These are phyloP conservation scores for Tadarida brasiliensis DNA, from an alignment of 2,797 vertebrate genomes.

Conservation along the genomic window DNA sequence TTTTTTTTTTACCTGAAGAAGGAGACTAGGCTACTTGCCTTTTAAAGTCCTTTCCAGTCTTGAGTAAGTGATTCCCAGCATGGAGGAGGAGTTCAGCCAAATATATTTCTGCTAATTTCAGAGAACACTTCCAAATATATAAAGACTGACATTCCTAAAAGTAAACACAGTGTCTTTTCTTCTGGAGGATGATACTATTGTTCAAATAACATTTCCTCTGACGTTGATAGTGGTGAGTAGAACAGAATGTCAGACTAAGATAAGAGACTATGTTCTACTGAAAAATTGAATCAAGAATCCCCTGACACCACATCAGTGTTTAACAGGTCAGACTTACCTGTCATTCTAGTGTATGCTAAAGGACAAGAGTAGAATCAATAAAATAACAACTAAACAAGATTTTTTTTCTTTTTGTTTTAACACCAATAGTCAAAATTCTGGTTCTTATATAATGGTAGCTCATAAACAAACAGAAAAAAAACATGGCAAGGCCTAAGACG, in stretches of 20 bases:
- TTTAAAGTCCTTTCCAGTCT: neutral
- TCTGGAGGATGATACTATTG: slow-evolving; percentile 80
- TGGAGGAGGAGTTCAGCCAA: slow-evolving; percentile 58
- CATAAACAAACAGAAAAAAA: slow-evolving; percentile 49
- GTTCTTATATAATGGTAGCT: slow-evolving; percentile 58
- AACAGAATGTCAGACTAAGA: slow-evolving; percentile 87
- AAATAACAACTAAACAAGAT: slow-evolving; percentile 77
- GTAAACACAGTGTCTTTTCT: slow-evolving; percentile 83
- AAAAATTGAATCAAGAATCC: slow-evolving; percentile 88
- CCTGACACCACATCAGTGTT: slow-evolving; percentile 86
- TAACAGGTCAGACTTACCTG: slow-evolving; percentile 84
- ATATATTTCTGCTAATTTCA: slow-evolving; percentile 64
- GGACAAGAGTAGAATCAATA: slow-evolving; percentile 82
- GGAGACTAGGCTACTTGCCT: neutral
- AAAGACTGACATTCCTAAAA: slow-evolving; percentile 70
- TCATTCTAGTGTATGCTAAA: slow-evolving; percentile 78
- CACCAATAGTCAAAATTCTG: slow-evolving; percentile 26
- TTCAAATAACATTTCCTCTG: slow-evolving; percentile 81
- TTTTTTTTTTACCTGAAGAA: neutral
- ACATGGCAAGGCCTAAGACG: neutral
- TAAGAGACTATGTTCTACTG: slow-evolving; percentile 82
- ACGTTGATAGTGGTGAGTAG: slow-evolving; percentile 81
- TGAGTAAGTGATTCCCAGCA: neutral
- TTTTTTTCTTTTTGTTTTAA: slow-evolving; percentile 65
- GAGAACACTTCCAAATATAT: slow-evolving; percentile 73